Conservation (phyloP, 2,113 vertebrate species). For the Kobus ellipsiprymnus region DNA sequence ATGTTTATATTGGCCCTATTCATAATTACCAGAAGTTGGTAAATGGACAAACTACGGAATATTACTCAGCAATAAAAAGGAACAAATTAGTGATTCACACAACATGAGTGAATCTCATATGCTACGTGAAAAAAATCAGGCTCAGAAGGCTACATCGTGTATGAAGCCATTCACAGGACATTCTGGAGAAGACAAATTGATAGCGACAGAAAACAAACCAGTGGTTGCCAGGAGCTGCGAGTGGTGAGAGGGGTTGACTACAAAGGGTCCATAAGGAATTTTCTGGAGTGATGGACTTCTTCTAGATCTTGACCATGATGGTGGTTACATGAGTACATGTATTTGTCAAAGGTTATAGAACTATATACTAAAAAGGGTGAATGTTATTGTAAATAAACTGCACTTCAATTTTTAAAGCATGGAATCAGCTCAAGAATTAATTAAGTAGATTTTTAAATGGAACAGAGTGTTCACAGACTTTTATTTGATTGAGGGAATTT, state of each 20-base stretch:
- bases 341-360: not conserved
- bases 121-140: not conserved
- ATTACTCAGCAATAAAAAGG: slow-evolving; percentile 31
- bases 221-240: not conserved
- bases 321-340: not conserved
- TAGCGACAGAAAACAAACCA: not conserved
- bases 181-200: slow-evolving; percentile 19
- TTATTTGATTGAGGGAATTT: slow-evolving; percentile 13
- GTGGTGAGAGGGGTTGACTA: not conserved
- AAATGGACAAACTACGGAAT: not conserved
- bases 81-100: not conserved
- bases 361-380: not conserved
- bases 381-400: not conserved
- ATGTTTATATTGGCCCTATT: not conserved
- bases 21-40: not conserved
- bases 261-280: not conserved
- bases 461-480: slow-evolving; percentile 28
- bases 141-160: not conserved
- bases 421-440: not conserved
- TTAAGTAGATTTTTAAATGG: slow-evolving; percentile 24
- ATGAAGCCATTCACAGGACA: not conserved
- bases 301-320: not conserved
- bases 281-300: not conserved
- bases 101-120: not conserved
- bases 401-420: not conserved